Evolutionary conservation across 2,113 vertebrate species (phyloP).

Genomic region (Delphinapterus leucas): DNA sequence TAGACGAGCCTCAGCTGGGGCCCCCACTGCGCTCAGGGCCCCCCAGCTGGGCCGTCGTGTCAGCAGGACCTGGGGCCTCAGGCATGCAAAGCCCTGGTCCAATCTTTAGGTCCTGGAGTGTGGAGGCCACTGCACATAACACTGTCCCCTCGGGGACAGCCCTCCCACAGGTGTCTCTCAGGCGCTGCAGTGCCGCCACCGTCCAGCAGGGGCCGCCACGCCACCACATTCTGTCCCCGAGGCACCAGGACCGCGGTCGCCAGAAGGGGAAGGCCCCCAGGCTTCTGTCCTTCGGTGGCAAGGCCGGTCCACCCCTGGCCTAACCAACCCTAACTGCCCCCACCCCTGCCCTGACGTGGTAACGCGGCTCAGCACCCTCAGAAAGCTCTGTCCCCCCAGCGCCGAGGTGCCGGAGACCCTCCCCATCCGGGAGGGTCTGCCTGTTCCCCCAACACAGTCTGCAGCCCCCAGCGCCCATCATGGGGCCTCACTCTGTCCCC

Average conservation of each 20-base stretch:
- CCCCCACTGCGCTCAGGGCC: not conserved
- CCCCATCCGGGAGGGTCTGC: too few species aligned
- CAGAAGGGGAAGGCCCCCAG: not conserved
- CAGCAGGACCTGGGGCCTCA: not conserved
- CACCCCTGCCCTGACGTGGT: too few species aligned
- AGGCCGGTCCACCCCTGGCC: not conserved
- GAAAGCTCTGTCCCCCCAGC: not conserved
- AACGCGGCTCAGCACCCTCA: not conserved
- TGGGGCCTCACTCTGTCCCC: too few species aligned
- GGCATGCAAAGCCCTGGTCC: not conserved
- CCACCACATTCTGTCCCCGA: not conserved
- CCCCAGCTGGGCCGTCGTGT: not conserved
- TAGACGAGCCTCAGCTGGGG: not conserved
- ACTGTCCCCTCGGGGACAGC: not conserved
- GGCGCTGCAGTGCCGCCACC: rapidly evolving
- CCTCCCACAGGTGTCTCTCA: not conserved
- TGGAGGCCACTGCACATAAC: rapidly evolving
- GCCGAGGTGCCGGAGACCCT: too few species aligned
- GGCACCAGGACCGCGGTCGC: rapidly evolving
- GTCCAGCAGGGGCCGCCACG: constrained; percentile 17
- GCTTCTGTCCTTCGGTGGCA: rapidly evolving
- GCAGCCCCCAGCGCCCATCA: not conserved
- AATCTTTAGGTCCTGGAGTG: rapidly evolving
- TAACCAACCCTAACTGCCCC: not conserved
- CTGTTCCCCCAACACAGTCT: not conserved